A percentile compares a stretch with the other conserved stretches of the same genome.
Evolutionary conservation across 2,113 vertebrate species (phyloP).

Genomic region (Trematocara nigrifrons): DNA sequence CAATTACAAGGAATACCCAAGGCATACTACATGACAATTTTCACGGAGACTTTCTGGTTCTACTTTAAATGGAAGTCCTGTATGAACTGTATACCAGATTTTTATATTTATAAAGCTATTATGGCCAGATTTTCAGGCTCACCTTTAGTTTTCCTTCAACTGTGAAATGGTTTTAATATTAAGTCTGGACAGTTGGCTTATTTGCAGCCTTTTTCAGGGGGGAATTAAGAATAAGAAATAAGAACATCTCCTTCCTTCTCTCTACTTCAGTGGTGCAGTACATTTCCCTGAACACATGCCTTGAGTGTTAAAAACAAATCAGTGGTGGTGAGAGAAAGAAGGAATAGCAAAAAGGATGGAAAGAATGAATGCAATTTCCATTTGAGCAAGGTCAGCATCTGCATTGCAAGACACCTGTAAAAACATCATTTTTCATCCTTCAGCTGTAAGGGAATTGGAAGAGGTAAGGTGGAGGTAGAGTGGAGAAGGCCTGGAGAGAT

Average conservation of each 20-base stretch:
- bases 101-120: neutral
- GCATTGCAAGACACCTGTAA: slow-evolving; percentile 69
- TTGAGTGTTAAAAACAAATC: slow-evolving; percentile 16
- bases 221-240: neutral
- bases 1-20: neutral
- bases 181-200: neutral
- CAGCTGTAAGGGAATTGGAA: slow-evolving; percentile 21
- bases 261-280: neutral
- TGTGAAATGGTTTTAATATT: neutral
- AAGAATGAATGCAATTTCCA: slow-evolving; percentile 63
- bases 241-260: neutral
- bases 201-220: neutral
- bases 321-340: neutral
- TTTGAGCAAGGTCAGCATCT: slow-evolving; percentile 43
- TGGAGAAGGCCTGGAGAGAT: neutral
- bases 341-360: slow-evolving; percentile 1
- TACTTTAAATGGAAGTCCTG: neutral
- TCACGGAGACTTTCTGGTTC: neutral
- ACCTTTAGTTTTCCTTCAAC: neutral
- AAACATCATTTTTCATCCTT: slow-evolving; percentile 70
- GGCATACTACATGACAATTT: neutral
- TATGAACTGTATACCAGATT: neutral
- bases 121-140: neutral
- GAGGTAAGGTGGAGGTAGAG: neutral
- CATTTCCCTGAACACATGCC: slow-evolving; percentile 6